A percentile compares a stretch with the other conserved stretches of the same genome.
Conservation (phyloP, 2,888 invertebrate species). For the Tetragonula carbonaria region DNA sequence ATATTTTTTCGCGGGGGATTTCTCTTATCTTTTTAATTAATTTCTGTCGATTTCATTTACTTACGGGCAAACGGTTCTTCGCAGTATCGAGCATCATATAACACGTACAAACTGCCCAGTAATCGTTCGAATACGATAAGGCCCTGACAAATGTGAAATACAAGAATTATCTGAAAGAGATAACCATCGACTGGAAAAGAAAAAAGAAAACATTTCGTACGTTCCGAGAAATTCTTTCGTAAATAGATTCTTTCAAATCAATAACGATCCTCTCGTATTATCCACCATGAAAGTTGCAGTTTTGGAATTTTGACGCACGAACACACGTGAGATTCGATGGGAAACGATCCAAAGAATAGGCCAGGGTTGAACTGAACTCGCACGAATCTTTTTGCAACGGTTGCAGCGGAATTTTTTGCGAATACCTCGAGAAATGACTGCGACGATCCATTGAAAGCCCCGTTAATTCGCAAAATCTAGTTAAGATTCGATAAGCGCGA, state of each 20-base stretch:
- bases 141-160: constrained; percentile 9
- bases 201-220: not conserved
- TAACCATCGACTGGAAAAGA: constrained; percentile 11
- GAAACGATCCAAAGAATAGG: not conserved
- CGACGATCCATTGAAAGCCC: not conserved
- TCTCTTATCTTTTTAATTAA: not conserved
- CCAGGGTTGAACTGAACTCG: not conserved
- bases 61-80: not conserved
- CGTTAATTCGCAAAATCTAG: constrained; percentile 11
- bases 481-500: constrained; percentile 42
- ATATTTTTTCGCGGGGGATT: not conserved
- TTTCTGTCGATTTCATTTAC: not conserved
- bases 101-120: no score
- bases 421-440: not conserved
- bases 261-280: not conserved
- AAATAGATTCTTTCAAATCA: no score
- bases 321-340: not conserved
- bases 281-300: not conserved
- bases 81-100: not conserved
- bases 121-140: constrained; percentile 27
- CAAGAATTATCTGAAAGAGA: constrained; percentile 33
- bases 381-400: constrained; percentile 1
- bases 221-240: not conserved
- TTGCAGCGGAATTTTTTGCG: not conserved
- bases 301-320: not conserved